Evolutionary conservation across 2,888 invertebrate genomes (phyloP).

Genomic region (Gibbula magus): DNA sequence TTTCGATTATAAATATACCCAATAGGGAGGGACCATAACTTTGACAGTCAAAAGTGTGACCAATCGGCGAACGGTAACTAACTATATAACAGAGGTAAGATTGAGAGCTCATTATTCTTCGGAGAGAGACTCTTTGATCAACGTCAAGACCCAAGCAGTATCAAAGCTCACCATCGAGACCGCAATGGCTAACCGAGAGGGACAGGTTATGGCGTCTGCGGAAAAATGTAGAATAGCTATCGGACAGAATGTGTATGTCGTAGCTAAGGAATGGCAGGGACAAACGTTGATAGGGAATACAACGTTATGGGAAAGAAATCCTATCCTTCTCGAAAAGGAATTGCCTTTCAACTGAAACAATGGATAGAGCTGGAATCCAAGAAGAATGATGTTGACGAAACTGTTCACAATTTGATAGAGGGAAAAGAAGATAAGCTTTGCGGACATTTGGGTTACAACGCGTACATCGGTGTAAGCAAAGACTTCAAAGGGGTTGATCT

Average conservation of each 20-base stretch:
- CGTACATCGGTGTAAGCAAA: background rate
- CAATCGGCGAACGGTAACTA: too few species aligned
- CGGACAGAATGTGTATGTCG: background rate
- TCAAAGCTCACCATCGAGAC: too few species aligned
- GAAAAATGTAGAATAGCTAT: background rate
- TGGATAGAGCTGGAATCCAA: background rate
- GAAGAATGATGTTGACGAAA: background rate
- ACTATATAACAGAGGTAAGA: too few species aligned
- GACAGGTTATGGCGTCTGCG: background rate
- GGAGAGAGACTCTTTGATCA: too few species aligned
- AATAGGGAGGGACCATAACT: too few species aligned
- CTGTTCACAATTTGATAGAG: background rate
- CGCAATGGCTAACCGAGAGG: too few species aligned
- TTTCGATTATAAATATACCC: too few species aligned
- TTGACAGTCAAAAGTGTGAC: too few species aligned
- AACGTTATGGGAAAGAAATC: background rate
- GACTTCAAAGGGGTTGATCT: background rate
- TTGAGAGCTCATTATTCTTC: too few species aligned
- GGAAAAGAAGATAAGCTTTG: background rate
- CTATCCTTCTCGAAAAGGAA: background rate
- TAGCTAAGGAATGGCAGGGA: background rate
- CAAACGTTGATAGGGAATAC: background rate
- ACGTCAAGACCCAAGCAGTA: too few species aligned
- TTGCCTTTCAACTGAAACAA: background rate
- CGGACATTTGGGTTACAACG: slow-evolving; percentile 1